Percentiles rank a stretch among this genome's conserved stretches.
phyloP scores from a whole-genome alignment of 2,888 invertebrate genomes.

The Cerastis rubricosa region DNA sequence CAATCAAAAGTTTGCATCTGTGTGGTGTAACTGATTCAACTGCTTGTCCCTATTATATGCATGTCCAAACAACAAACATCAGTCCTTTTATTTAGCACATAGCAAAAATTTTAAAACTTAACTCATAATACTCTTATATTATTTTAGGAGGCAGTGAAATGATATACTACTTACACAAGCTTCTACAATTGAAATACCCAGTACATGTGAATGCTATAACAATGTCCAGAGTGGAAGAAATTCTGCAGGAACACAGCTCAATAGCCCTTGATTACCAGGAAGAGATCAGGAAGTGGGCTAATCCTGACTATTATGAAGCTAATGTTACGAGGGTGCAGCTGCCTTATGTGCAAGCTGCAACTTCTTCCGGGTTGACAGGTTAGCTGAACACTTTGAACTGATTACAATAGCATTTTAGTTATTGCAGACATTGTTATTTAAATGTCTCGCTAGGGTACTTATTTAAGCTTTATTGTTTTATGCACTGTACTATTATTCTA shows the following conservation, averaged over 20 bases:
- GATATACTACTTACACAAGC: slow-evolving; percentile 95
- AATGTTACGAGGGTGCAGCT: slow-evolving; percentile 96
- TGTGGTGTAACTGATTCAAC: background rate
- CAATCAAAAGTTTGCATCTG: background rate
- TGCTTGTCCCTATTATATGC: background rate
- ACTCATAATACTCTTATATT: background rate
- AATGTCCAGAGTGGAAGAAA: slow-evolving; percentile 96
- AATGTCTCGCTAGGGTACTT: background rate
- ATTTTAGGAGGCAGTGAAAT: slow-evolving; percentile 94
- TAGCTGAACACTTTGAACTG: slow-evolving; percentile 13
- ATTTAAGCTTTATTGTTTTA: background rate
- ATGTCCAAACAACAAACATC: background rate
- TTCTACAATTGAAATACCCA: slow-evolving; percentile 98
- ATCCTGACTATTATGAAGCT: slow-evolving; percentile 95
- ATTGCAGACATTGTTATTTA: background rate
- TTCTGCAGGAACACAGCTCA: slow-evolving; percentile 95
- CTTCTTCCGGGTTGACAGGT: slow-evolving; percentile 92
- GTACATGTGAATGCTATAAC: slow-evolving; percentile 97
- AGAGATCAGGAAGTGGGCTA: slow-evolving; percentile 95
- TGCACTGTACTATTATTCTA: background rate
- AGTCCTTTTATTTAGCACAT: background rate
- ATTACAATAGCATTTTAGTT: background rate
- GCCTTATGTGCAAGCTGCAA: slow-evolving; percentile 93
- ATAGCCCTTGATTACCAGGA: slow-evolving; percentile 95
- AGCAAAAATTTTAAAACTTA: background rate